These are phyloP conservation scores for Stegana nigrithorax DNA, from an alignment of 2,888 invertebrate genomes.

Conservation along the genomic window DNA sequence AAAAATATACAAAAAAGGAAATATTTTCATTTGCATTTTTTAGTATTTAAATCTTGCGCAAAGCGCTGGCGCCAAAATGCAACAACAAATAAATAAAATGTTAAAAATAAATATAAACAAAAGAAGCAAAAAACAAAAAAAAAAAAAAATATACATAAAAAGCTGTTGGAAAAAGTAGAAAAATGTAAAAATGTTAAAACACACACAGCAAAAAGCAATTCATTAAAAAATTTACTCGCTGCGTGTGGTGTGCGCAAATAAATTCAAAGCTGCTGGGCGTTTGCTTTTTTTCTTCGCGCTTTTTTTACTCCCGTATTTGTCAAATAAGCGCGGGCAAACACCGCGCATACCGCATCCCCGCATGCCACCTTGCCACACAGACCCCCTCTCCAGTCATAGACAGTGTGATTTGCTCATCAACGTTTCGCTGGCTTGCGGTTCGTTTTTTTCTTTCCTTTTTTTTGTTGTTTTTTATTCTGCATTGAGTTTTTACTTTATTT, in stretches of 20 bases:
- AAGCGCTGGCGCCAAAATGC: too few relatives aligned
- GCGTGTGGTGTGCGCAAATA: constrained; percentile 15
- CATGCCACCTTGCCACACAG: not conserved
- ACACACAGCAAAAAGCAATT: constrained; percentile 38
- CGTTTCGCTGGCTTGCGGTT: not conserved
- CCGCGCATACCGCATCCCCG: not conserved
- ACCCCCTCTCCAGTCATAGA: not conserved
- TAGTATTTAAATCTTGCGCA: constrained; percentile 61
- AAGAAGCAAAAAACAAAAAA: constrained; percentile 20
- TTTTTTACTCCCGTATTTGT: too few relatives aligned
- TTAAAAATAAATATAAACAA: constrained; percentile 57
- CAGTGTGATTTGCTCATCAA: constrained; percentile 8
- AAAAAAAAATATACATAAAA: constrained; percentile 20
- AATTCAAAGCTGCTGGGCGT: not conserved
- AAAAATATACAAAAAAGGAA: too few relatives aligned
- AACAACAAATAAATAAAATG: too few relatives aligned
- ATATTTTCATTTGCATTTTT: constrained; percentile 59
- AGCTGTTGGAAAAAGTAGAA: too few relatives aligned
- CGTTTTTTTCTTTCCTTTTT: not conserved
- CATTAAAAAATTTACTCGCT: constrained; percentile 45
- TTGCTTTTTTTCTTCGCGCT: not conserved
- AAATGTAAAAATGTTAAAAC: too few relatives aligned
- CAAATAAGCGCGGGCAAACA: not conserved
- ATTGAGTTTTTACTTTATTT: too few relatives aligned
- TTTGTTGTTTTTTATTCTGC: too few relatives aligned